A percentile compares a stretch with the other conserved stretches of the same genome.
Evolutionary conservation across 2,888 invertebrate genomes (phyloP).

Genomic region (Pseudococcus longispinus): DNA sequence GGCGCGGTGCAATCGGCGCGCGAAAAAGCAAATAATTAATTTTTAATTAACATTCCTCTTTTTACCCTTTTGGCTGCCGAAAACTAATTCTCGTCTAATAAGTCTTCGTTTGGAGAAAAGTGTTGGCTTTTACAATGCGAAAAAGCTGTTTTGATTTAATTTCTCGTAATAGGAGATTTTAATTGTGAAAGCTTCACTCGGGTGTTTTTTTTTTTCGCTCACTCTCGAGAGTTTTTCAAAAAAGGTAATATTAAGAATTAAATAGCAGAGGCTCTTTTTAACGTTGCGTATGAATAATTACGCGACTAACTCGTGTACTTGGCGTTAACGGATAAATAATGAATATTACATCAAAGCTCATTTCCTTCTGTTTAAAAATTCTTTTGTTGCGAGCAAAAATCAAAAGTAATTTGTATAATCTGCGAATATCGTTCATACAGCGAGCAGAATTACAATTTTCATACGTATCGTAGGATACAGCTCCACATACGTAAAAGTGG

Average conservation of each 20-base stretch:
- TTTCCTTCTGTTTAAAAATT: conserved; percentile 46
- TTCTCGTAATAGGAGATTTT: conserved; percentile 53
- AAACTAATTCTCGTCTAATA: conserved; percentile 50
- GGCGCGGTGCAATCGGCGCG: conserved; percentile 1
- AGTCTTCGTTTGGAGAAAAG: conserved; percentile 34
- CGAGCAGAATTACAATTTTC: neutral
- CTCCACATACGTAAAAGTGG: neutral
- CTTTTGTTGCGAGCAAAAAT: conserved; percentile 43
- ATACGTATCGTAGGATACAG: neutral
- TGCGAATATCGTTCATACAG: neutral
- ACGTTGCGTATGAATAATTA: conserved; percentile 47
- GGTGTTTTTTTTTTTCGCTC: neutral
- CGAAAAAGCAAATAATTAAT: conserved; percentile 52
- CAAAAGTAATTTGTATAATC: conserved; percentile 40
- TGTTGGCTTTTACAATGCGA: conserved; percentile 44
- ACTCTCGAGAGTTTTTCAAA: neutral
- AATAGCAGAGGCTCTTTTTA: conserved; percentile 31
- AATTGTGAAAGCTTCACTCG: conserved; percentile 38
- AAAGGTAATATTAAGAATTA: conserved; percentile 47
- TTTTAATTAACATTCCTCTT: conserved; percentile 54
- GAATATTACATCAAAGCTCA: conserved; percentile 51
- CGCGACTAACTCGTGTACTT: neutral
- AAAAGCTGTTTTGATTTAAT: conserved; percentile 53
- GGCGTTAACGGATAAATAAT: conserved; percentile 16
- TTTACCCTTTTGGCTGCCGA: conserved; percentile 36